Evolutionary conservation across 2,113 vertebrate genomes (phyloP).

Genomic region (Ctenomys sociabilis): DNA sequence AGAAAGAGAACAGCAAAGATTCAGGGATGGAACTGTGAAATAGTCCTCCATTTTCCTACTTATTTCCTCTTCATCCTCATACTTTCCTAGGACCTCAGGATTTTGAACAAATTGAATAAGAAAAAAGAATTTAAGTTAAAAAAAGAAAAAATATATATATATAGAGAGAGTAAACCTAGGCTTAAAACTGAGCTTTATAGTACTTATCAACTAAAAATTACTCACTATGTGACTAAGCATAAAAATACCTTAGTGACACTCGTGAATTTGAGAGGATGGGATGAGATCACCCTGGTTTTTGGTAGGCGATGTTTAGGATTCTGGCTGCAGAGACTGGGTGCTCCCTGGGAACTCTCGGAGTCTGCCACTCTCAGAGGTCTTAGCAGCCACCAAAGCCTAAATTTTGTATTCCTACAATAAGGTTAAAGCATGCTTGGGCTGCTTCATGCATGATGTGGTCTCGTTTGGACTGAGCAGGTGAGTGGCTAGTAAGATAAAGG

Average conservation of each 20-base stretch:
- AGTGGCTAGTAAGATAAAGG: conserved; percentile 8
- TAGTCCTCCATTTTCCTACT: neutral
- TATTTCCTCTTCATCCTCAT: neutral
- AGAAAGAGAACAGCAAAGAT: neutral
- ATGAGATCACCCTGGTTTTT: neutral
- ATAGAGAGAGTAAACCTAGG: neutral
- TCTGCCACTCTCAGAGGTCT: neutral
- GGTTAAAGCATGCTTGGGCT: conserved; percentile 9
- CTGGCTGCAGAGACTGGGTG: neutral
- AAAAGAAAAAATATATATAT: no score
- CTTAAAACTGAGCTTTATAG: neutral
- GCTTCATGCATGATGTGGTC: conserved; percentile 19
- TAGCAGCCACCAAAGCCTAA: neutral
- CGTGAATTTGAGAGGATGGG: neutral
- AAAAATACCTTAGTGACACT: conserved; percentile 12
- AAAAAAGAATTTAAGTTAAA: neutral
- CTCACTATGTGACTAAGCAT: conserved; percentile 3
- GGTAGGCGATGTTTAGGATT: neutral
- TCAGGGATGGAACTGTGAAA: neutral
- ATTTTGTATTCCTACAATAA: neutral
- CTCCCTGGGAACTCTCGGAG: neutral
- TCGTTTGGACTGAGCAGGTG: neutral
- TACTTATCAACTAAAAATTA: neutral
- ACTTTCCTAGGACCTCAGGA: neutral
- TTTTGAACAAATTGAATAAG: conserved; percentile 58